phyloP scores from a whole-genome alignment of 1,140 invertebrate genomes.

The Drosophila elegans region DNA sequence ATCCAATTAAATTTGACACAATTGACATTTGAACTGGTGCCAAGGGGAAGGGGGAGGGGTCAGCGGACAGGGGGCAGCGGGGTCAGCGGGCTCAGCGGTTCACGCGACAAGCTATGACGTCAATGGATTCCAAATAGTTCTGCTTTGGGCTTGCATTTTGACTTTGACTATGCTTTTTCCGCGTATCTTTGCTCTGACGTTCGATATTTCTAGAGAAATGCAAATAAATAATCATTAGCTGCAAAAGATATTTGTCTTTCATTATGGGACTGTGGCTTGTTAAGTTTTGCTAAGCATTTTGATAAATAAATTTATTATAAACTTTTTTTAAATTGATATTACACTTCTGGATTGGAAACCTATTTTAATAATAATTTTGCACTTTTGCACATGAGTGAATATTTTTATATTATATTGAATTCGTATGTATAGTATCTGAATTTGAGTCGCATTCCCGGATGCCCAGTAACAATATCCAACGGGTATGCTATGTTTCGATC shows the following conservation, averaged over 20 bases:
- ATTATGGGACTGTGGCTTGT: too few relatives aligned
- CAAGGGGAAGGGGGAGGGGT: neutral
- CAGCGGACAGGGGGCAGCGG: neutral
- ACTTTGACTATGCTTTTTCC: constrained; percentile 10
- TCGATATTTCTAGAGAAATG: constrained; percentile 17
- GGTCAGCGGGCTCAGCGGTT: constrained; percentile 2
- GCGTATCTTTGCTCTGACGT: neutral
- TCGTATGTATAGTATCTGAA: too few relatives aligned
- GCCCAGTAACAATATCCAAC: neutral
- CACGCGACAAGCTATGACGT: constrained; percentile 24
- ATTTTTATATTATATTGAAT: neutral
- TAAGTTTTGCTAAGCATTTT: neutral
- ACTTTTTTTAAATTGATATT: too few relatives aligned
- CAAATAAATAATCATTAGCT: constrained; percentile 15
- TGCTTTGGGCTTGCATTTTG: neutral
- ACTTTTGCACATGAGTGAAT: neutral
- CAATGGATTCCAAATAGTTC: constrained; percentile 20
- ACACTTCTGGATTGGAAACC: too few relatives aligned
- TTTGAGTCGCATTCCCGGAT: neutral
- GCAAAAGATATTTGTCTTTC: constrained; percentile 1
- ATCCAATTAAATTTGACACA: constrained; percentile 54
- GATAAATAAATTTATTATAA: too few relatives aligned
- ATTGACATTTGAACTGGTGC: constrained; percentile 45
- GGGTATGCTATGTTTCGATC: neutral
- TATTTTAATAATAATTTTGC: too few relatives aligned